Percentiles rank a stretch among this genome's conserved stretches.
phyloP scores from a whole-genome alignment of 2,113 vertebrate genomes.

The Syngnathus typhle region DNA sequence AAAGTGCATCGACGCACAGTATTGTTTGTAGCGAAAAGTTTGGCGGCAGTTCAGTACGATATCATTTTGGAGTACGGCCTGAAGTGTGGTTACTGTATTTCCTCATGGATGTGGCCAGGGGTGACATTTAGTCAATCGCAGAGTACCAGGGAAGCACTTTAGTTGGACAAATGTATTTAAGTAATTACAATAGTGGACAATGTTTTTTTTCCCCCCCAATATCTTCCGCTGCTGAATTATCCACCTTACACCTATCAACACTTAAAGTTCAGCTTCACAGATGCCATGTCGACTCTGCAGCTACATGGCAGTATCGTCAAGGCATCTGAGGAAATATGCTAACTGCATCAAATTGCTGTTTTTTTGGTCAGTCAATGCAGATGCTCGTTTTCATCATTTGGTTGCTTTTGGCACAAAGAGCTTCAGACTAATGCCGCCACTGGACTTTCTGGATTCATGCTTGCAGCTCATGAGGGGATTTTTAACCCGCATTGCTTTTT shows the following conservation, averaged over 20 bases:
- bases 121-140: too few relatives aligned
- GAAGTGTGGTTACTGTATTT: too few relatives aligned
- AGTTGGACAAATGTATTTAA: too few relatives aligned
- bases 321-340: not conserved
- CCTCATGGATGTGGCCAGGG: too few relatives aligned
- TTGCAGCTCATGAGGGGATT: conserved; percentile 23
- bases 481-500: conserved; percentile 46
- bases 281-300: not conserved
- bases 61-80: too few relatives aligned
- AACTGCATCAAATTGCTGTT: conserved; percentile 10
- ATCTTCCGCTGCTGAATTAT: not conserved
- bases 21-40: too few relatives aligned
- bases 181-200: too few relatives aligned
- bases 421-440: conserved; percentile 28
- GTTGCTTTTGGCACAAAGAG: conserved; percentile 9
- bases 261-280: not conserved
- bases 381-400: conserved; percentile 10
- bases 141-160: too few relatives aligned
- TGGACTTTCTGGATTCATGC: conserved; percentile 33
- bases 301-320: not conserved
- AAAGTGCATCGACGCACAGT: too few relatives aligned
- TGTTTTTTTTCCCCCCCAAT: too few relatives aligned
- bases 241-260: not conserved
- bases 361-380: conserved; percentile 59
- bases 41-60: too few relatives aligned